Evolutionary conservation across 2,113 vertebrate genomes (phyloP), one percentile per base, ranked within the genome.

Genomic region (Ailuropoda melanoleuca): DNA sequence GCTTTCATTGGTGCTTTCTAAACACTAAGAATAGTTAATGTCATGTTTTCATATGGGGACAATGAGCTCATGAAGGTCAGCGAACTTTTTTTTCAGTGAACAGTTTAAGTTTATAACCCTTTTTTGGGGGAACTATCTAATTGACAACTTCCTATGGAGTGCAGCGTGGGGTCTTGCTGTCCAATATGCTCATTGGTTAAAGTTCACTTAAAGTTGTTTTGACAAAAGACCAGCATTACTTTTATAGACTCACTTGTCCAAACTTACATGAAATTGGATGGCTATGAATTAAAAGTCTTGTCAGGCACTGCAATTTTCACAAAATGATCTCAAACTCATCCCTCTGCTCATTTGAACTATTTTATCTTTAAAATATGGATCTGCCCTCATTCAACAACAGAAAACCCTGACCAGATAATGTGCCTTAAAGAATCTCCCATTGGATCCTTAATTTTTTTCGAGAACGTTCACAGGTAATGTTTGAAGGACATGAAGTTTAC

Each of bases 321-420:
- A 53, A n/a, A 97, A 53, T 46, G 7, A 24, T 26, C 10, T 55
- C 74, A 62, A 62, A 15, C 24, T 34, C 70, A 66, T 55, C 17
- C 37, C 18, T 89, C 74, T n/a, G 74, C 53, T 87, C 78, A 83
- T 64, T 75, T 82, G n/a, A 64, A 39, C 46, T 66, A 34, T 56
- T 89, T 85, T 56, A 46, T 31, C 70, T 93, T 80, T 66, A 95
- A 95, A 80, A 90, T 82, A 31, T 55, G 68, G n/a, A 58, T 31
- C 18, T 78, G 13, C 15, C 12, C 26, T 80, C 43, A 80, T 55
- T 96, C 9, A 21, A 64, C 8, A 92, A 82, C 23, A 81, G 39
- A 95, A 95, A 83, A 46, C 5, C 23, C 55, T 92, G 55, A 80
- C 12, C 34, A 39, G 34, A 64, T 1, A 60, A 58, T 8, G 26